Base-by-base conservation (phyloP, 2,797 vertebrate species). In the Gadopsis marmoratus region DNA sequence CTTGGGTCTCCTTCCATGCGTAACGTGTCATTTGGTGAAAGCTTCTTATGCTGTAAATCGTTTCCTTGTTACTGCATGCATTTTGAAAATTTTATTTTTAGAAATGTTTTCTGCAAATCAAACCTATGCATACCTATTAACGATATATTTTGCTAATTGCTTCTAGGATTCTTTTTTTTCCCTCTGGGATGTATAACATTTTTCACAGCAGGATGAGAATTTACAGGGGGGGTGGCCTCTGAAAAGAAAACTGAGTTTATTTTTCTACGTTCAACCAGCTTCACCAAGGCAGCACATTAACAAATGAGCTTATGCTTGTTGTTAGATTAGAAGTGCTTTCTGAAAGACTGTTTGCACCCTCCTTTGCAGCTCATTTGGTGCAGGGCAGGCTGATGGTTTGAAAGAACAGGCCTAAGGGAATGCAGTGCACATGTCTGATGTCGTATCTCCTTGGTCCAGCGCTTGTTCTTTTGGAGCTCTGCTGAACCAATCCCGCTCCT, bases 371-470 rank as follows among this genome's bases (percentile, higher is more conserved):
- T 86, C 87, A 72, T 87, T 90, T 86, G 81, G 83, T 87, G 84
- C 74, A 78, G 84, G 81, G 81, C 76, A 89, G 82, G 71, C 87
- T 93, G 92, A 91, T 84, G 90, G 84, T 89, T 83, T 82, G 81
- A 90, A 86, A 92, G 90, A 91, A 91, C 85, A 81, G 72, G 93
- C 94, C 92, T 81, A n/a, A 56, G 92, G 94, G 91, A 90, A 89
- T 83, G 76, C 90, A 91, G 91, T 55, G 83, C 79, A 59, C 90
- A 89, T 71, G 90, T 93, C 93, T 92, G 92, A 94, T 93, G 93
- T 92, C 90, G 78, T 94, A 93, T 94, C 93, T 92, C 84, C 90
- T 87, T 83, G 85, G 93, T 93, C 89, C 90, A 93, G 94, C 86
- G 82, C 91, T 92, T 92, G 87, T 94, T 93, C 91, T 91, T 90